Conservation (phyloP, 2,888 invertebrate genomes). For the Thera britannica region DNA sequence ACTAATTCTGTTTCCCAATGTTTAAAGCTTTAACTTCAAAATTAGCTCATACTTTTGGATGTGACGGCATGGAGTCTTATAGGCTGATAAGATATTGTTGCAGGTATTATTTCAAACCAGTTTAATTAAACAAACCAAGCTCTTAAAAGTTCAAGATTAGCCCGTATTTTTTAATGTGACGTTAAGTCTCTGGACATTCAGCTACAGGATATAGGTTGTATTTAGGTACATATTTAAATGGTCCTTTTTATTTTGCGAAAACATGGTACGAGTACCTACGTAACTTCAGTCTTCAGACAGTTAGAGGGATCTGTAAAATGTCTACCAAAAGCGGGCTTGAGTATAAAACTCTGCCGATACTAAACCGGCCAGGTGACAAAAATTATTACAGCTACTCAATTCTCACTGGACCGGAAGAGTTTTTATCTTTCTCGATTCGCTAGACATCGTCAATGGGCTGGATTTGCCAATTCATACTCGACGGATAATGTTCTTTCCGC, state of each 20-base stretch:
- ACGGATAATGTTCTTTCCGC: slow-evolving; percentile 7
- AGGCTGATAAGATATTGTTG: slow-evolving; percentile 1
- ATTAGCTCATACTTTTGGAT: too few relatives aligned
- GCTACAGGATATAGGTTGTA: not conserved
- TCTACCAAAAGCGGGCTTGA: too few relatives aligned
- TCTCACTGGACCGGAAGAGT: slow-evolving; percentile 19
- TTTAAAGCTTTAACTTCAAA: too few relatives aligned
- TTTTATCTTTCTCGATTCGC: slow-evolving; percentile 36
- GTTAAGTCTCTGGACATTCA: not conserved
- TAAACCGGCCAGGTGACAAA: slow-evolving; percentile 4
- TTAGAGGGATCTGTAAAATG: too few relatives aligned
- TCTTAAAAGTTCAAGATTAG: not conserved
- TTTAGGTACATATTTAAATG: too few relatives aligned
- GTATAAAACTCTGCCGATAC: too few relatives aligned
- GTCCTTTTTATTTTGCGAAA: too few relatives aligned
- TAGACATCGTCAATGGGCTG: slow-evolving; percentile 30
- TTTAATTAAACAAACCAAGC: not conserved
- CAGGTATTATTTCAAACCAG: not conserved
- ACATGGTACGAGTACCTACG: too few relatives aligned
- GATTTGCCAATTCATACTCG: slow-evolving; percentile 21
- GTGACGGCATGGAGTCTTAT: too few relatives aligned
- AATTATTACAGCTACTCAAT: slow-evolving; percentile 21
- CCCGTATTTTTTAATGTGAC: not conserved
- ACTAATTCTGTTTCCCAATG: too few relatives aligned
- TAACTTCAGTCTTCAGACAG: too few relatives aligned